These are phyloP conservation scores for Brachymystax lenok DNA, from an alignment of 2,797 vertebrate species.

Conservation along the genomic window DNA sequence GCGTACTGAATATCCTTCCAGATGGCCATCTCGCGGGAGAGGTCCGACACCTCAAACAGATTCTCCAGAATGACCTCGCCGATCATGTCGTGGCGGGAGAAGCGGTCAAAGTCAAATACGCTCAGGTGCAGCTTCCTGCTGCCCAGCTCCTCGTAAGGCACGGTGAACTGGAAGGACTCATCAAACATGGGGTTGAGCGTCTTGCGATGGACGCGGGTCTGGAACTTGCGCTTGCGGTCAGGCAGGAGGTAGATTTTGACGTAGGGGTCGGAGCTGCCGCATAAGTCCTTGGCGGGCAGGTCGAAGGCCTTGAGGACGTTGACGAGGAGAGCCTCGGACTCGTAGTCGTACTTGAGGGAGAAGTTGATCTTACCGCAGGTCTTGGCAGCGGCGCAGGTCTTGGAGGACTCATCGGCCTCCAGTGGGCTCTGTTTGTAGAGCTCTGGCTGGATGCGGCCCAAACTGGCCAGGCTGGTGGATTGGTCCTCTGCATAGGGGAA, in stretches of 20 bases:
- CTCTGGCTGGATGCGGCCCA: slow-evolving; percentile 85
- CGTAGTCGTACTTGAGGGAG: slow-evolving; percentile 83
- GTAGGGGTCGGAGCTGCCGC: slow-evolving; percentile 86
- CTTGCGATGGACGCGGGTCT: slow-evolving; percentile 87
- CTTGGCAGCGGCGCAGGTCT: slow-evolving; percentile 68
- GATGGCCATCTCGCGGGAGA: slow-evolving; percentile 82
- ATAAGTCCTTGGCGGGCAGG: slow-evolving; percentile 85
- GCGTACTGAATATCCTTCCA: slow-evolving; percentile 87
- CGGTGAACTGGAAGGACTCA: slow-evolving; percentile 83
- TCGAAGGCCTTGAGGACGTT: slow-evolving; percentile 83
- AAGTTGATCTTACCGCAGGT: slow-evolving; percentile 86
- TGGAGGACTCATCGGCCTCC: slow-evolving; percentile 77
- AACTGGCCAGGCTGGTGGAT: slow-evolving; percentile 77
- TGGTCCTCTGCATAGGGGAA: slow-evolving; percentile 72
- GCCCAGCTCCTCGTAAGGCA: slow-evolving; percentile 80
- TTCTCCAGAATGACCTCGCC: slow-evolving; percentile 87
- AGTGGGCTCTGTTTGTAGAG: slow-evolving; percentile 82
- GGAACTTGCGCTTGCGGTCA: slow-evolving; percentile 85
- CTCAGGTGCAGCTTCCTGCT: slow-evolving; percentile 85
- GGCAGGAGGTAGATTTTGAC: slow-evolving; percentile 89
- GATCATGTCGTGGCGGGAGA: slow-evolving; percentile 88
- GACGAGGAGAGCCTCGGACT: slow-evolving; percentile 81
- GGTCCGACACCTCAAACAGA: slow-evolving; percentile 83
- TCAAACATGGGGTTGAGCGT: slow-evolving; percentile 87
- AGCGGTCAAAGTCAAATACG: slow-evolving; percentile 87